Evolutionary conservation across 2,888 invertebrate genomes (phyloP).

Genomic region (Hymenopus coronatus): DNA sequence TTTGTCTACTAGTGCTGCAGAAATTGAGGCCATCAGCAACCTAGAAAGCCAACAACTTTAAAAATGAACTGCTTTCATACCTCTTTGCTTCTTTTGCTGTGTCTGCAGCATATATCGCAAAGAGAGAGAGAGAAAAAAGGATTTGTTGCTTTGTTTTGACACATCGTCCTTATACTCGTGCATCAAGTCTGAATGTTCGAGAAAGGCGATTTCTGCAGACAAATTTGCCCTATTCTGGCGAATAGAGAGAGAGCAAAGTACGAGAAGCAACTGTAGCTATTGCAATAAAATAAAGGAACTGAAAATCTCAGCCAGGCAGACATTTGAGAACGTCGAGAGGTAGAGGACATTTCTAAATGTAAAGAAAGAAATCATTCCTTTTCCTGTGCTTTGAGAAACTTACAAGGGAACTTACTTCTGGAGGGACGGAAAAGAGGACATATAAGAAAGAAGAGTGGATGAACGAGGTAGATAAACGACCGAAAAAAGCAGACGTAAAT

Average conservation of each 20-base stretch:
- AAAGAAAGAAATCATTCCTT: not conserved
- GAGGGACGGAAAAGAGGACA: not conserved
- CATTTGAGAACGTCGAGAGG: not conserved
- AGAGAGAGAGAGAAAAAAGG: not conserved
- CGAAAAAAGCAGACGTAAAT: not conserved
- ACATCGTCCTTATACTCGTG: not conserved
- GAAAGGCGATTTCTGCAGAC: not conserved
- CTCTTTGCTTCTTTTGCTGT: not conserved
- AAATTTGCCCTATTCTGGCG: not conserved
- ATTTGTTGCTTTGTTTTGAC: not conserved
- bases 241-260: not conserved
- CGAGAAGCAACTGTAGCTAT: not conserved
- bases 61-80: not conserved
- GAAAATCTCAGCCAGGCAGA: not conserved
- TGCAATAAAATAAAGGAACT: not conserved
- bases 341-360: not conserved
- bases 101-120: not conserved
- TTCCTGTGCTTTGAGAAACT: not conserved
- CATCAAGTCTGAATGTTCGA: not conserved
- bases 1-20: not conserved
- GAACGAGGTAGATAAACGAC: conserved; percentile 1
- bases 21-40: not conserved
- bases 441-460: not conserved
- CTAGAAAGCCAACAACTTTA: not conserved
- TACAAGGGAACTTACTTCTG: not conserved